Conservation (phyloP, 2,888 invertebrate genomes). For the Oxytorus armatus region DNA sequence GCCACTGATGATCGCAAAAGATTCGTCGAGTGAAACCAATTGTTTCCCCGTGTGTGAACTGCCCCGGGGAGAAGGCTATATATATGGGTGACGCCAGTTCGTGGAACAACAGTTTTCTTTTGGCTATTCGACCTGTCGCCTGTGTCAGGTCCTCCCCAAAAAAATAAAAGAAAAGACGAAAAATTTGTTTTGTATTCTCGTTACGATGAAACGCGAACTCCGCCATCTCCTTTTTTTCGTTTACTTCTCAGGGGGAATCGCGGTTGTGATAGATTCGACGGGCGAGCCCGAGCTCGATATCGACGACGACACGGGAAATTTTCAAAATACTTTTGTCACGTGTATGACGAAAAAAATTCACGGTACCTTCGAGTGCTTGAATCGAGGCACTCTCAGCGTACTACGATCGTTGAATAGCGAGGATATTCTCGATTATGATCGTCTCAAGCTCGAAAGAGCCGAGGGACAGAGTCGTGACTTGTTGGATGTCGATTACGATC, state of each 20-base stretch:
- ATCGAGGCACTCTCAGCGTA: constrained; percentile 89
- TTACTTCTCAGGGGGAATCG: constrained; percentile 74
- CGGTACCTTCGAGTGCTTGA: constrained; percentile 87
- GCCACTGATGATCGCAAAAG: constrained; percentile 70
- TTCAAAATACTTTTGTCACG: constrained; percentile 75
- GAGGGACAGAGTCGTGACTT: constrained; percentile 88
- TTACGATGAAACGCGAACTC: constrained; percentile 74
- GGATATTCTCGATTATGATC: constrained; percentile 88
- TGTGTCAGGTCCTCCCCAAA: neutral
- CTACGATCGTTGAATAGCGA: constrained; percentile 88
- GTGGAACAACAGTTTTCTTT: constrained; percentile 77
- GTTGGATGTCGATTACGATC: constrained; percentile 90
- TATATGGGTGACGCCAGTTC: constrained; percentile 72
- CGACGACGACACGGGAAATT: constrained; percentile 73
- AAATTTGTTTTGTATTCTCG: neutral
- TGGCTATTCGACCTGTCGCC: constrained; percentile 47
- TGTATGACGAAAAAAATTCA: constrained; percentile 77
- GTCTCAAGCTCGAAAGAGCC: constrained; percentile 88
- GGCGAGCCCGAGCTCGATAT: constrained; percentile 67
- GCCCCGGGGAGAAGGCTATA: constrained; percentile 78
- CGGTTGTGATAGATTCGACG: constrained; percentile 79
- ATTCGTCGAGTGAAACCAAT: constrained; percentile 82
- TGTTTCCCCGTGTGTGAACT: constrained; percentile 81
- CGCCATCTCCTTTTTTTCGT: constrained; percentile 72
- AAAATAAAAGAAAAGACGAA: constrained; percentile 1